Percentiles rank a stretch among this genome's conserved stretches.
Conservation (phyloP, 2,888 invertebrate genomes). For the Lamellibrachia columna region DNA sequence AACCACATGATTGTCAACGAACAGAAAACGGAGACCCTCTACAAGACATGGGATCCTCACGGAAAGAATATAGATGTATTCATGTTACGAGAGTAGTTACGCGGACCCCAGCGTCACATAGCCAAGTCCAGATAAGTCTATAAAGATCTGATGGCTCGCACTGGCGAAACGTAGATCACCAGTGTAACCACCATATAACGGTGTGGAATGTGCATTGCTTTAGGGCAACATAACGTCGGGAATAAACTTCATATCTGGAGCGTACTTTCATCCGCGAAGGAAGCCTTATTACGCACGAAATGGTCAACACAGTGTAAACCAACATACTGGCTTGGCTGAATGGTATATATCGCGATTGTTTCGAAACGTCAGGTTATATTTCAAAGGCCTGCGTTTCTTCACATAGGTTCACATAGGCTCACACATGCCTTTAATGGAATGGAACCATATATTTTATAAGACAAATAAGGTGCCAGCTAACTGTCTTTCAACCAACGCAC, state of each 20-base stretch:
- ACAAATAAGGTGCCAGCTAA: not conserved
- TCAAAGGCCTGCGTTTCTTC: not conserved
- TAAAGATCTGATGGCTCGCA: not conserved
- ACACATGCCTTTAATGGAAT: too few species aligned
- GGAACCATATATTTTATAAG: not conserved
- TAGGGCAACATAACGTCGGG: not conserved
- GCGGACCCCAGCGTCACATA: not conserved
- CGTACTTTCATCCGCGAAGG: not conserved
- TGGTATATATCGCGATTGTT: not conserved
- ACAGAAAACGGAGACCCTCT: not conserved
- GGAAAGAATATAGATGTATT: not conserved
- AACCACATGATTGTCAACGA: too few species aligned
- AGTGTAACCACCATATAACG: not conserved
- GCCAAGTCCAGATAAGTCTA: not conserved
- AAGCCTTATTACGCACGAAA: not conserved
- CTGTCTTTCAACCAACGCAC: not conserved
- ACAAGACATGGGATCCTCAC: not conserved
- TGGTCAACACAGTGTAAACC: not conserved
- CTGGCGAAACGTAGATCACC: not conserved
- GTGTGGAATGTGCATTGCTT: not conserved
- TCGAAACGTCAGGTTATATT: not conserved
- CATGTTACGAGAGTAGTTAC: not conserved
- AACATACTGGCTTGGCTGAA: not conserved
- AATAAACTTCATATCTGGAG: not conserved
- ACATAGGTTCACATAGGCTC: too few species aligned